Evolutionary conservation across 2,113 vertebrate species (phyloP), one percentile per base, ranked within the genome.

Genomic region (Pongo pygmaeus): DNA sequence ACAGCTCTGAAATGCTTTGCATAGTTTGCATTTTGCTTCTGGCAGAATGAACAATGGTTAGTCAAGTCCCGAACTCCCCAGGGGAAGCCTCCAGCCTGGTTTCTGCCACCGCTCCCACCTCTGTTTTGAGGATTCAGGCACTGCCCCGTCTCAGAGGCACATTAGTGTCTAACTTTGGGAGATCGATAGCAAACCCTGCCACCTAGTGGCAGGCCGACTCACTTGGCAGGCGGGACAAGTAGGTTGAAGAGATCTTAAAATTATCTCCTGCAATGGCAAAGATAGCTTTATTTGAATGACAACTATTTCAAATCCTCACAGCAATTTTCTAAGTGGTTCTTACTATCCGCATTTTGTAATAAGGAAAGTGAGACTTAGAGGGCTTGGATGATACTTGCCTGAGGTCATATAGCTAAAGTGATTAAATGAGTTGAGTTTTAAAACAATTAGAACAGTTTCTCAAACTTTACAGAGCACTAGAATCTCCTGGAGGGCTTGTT

Each of bases 121-220:
- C 52, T 32, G n/a, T 27, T 55, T 13, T 32, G 27, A 91, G 48
- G n/a, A 8, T 80, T 94, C 61, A 57, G 69, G 50, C 57, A 17
- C 46, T 75, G 40, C 13, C 52, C 35, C 12, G 35, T 69, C 48
- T 83, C 50, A 20, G 30, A 72, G 40, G 81, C 57, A 20, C 3
- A 8, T 6, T 14, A 3, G 2, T 8, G 8, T 10, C 67, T 52
- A 79, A 52, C 32, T 48, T 94, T 64, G 93, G 64, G 40, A 50
- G 93, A 92, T 43, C 50, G n/a, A 22, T 23, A 57, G 84, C 59
- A 90, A 93, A 93, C 30, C 75, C 94, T 96, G 97, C 94, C 97
- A 92, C 91, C 97, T 98, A 95, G 96, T 96, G 97, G 91, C 93
- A 83, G 50, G 72, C 22, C 46, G 6, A 57, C 48, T n/a, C 1